Conservation (phyloP, 2,113 vertebrate species). For the Peromyscus maniculatus region DNA sequence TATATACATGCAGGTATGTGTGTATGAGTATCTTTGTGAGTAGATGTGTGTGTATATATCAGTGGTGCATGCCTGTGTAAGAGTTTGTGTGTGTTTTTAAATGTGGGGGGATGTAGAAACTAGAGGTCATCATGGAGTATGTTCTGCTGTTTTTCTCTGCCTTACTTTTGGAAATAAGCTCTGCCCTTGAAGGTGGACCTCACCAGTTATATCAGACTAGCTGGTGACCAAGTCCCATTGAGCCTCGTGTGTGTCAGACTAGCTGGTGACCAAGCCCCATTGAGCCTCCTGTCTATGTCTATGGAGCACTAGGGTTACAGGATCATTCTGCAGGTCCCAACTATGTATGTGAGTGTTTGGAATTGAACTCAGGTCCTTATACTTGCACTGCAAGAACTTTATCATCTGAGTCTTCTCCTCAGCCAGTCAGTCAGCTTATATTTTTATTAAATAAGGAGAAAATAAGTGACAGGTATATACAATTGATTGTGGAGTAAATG, state of each 20-base stretch:
- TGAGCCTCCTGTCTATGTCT: not conserved
- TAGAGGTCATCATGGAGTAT: not conserved
- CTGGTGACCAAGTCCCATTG: too few species aligned
- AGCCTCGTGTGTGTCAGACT: too few species aligned
- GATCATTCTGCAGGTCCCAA: not conserved
- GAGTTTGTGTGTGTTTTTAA: too few species aligned
- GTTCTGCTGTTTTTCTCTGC: not conserved
- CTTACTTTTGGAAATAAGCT: not conserved
- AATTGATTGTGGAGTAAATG: not conserved
- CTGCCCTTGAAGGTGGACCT: not conserved
- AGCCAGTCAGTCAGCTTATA: not conserved
- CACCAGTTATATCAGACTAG: not conserved
- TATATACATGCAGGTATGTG: not conserved
- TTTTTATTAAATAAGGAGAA: slow-evolving; percentile 51
- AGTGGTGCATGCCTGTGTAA: not conserved
- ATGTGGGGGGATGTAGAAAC: too few species aligned
- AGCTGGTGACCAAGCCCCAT: not conserved
- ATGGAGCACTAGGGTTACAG: too few species aligned
- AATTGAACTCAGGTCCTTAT: not conserved
- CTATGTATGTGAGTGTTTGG: too few species aligned
- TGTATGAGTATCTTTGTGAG: not conserved
- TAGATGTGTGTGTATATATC: not conserved
- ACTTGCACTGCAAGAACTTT: not conserved
- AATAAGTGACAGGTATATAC: not conserved
- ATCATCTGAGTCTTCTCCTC: not conserved